A percentile compares a stretch with the other conserved stretches of the same genome.
Conservation (phyloP, 2,888 invertebrate genomes). For the Heliconius sara region DNA sequence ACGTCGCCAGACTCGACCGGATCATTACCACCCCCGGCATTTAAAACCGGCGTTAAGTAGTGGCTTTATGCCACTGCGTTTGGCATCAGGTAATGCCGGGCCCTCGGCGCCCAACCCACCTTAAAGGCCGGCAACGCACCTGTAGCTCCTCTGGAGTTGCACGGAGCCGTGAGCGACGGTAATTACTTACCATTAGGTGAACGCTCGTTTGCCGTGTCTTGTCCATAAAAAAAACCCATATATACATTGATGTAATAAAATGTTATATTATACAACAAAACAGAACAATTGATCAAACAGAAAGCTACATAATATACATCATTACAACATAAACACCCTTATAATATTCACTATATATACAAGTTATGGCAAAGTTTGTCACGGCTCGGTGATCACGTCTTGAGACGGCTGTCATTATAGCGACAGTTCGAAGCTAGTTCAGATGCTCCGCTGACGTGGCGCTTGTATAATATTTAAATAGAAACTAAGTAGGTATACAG, state of each 20-base stretch:
- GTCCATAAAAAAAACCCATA: neutral
- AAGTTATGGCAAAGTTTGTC: constrained; percentile 21
- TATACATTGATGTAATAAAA: neutral
- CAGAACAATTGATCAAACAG: neutral
- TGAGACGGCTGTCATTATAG: constrained; percentile 19
- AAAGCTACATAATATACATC: neutral
- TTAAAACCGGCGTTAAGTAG: too few species aligned
- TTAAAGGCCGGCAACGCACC: too few species aligned
- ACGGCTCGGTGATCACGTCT: constrained; percentile 11
- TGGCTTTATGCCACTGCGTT: too few species aligned
- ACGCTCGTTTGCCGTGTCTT: too few species aligned
- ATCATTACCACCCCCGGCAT: too few species aligned
- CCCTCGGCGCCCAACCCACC: too few species aligned
- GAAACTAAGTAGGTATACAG: too few species aligned
- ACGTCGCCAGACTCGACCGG: too few species aligned
- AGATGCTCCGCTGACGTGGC: constrained; percentile 12
- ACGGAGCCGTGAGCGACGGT: too few species aligned
- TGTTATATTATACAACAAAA: neutral
- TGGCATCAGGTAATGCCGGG: too few species aligned
- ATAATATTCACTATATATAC: neutral
- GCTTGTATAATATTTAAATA: neutral
- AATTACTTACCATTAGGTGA: too few species aligned
- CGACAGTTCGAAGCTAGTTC: constrained; percentile 22
- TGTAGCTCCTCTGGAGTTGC: too few species aligned
- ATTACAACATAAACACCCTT: neutral